Base-by-base conservation (phyloP, 2,113 vertebrate genomes). In the Tympanuchus pallidicinctus region DNA sequence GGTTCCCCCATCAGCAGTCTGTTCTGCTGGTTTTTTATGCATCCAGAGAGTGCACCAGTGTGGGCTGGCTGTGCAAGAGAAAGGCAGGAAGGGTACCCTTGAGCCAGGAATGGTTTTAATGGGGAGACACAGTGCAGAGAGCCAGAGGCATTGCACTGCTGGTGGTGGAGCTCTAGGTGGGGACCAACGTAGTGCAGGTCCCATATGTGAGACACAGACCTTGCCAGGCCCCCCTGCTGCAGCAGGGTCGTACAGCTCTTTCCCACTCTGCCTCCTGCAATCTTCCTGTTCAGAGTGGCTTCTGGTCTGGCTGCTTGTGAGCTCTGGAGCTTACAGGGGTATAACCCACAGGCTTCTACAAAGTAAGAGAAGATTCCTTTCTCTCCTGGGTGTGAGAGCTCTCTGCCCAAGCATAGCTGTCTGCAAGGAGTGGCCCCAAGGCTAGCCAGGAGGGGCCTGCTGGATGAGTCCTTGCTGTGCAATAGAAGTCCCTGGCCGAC, bases 101-200 rank as follows among this genome's bases (percentile, higher is more conserved):
- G 19, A 63, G n/a, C 27, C 66, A 84, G 66, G 32, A 80, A 19
- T 56, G 6, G 0, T 28, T 0, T 59, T 59, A 27, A 6, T 1
- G 3, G 24, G 14, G 64, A 20, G 8, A 8, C 32, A 15, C 1
- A 8, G 56, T 48, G 40, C 45, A 43, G 34, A 56, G 60, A 59
- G 15, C 11, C 52, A 40, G 56, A 43, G 52, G 4, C 48, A 25
- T 10, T 0, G 1, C 34, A 59, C 30, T 47, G n/a, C 30, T 32
- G 27, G 34, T 25, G 57, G 69, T 2, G 6, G 6, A 60, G 43
- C 50, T 42, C 54, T 80, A 42, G 34, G 38, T 42, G 43, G 43
- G 54, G 8, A 66, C 16, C 0, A 0, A 50, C 0, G 1, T 2
- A 11, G 20, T 50, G 19, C 0, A 1, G 43, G 24, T 45, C 32